phyloP scores from a whole-genome alignment of 2,113 vertebrate species.

The Fukomys damarensis region DNA sequence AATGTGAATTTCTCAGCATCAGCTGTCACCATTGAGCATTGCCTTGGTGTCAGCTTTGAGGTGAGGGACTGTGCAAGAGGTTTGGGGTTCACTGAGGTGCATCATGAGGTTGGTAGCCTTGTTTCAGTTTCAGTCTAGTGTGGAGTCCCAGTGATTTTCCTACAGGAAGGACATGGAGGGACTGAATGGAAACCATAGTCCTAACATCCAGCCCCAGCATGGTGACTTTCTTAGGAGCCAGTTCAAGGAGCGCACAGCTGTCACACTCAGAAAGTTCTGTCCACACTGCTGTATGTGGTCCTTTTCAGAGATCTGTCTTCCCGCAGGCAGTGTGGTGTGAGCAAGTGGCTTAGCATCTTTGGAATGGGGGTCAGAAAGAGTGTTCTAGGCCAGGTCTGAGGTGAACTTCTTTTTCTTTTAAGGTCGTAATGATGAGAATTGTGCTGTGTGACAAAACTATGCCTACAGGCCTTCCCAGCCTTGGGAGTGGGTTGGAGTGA shows the following conservation, averaged over 20 bases:
- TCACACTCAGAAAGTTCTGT: neutral
- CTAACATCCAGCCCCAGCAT: neutral
- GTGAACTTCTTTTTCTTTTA: neutral
- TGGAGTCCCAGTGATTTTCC: neutral
- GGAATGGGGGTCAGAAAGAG: neutral
- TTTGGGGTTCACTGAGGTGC: neutral
- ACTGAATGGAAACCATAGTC: neutral
- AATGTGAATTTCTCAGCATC: neutral
- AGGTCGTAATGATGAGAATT: neutral
- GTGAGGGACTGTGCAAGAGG: neutral
- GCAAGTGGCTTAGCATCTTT: neutral
- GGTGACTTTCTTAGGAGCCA: neutral
- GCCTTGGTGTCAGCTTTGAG: neutral
- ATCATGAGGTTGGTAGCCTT: neutral
- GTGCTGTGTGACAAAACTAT: neutral
- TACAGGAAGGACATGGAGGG: neutral
- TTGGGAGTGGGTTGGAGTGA: neutral
- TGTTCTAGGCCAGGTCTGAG: neutral
- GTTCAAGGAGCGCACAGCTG: neutral
- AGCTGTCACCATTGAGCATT: rapidly evolving
- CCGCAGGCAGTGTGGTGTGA: neutral
- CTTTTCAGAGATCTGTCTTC: neutral
- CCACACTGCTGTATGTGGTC: rapidly evolving
- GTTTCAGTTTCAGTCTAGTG: neutral
- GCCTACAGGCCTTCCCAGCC: neutral